Evolutionary conservation across 2,113 vertebrate genomes (phyloP).

Genomic region (Phaethon lepturus): DNA sequence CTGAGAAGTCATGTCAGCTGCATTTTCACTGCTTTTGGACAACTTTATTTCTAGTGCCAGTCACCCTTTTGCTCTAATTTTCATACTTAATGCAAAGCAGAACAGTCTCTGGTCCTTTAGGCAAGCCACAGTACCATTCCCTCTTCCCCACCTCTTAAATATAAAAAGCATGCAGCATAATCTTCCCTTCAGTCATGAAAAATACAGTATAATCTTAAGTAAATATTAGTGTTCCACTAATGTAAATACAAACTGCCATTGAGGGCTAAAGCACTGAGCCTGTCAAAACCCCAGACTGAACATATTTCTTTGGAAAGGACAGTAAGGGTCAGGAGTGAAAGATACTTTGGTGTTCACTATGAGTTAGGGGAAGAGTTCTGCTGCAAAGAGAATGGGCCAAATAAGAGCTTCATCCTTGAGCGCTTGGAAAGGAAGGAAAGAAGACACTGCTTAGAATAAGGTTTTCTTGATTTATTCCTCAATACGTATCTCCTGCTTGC

Average conservation of each 20-base stretch:
- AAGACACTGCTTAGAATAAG: neutral
- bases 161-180: conserved; percentile 26
- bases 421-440: neutral
- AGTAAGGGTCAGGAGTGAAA: neutral
- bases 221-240: conserved; percentile 51
- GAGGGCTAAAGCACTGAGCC: conserved; percentile 36
- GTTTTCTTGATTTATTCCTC: neutral
- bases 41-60: neutral
- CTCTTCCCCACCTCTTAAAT: neutral
- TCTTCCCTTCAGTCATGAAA: conserved; percentile 34
- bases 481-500: neutral
- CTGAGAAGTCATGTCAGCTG: neutral
- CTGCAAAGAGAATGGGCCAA: neutral
- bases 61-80: neutral
- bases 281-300: conserved; percentile 11
- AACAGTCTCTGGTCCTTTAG: neutral
- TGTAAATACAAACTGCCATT: conserved; percentile 42
- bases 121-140: neutral
- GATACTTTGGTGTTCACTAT: neutral
- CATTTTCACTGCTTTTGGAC: neutral
- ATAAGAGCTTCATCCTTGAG: neutral
- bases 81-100: conserved; percentile 46
- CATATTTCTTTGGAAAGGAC: conserved; percentile 2
- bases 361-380: neutral
- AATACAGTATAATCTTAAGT: conserved; percentile 53